A percentile compares a stretch with the other conserved stretches of the same genome.
phyloP scores from a whole-genome alignment of 2,113 vertebrate genomes.

The Rhea pennata region DNA sequence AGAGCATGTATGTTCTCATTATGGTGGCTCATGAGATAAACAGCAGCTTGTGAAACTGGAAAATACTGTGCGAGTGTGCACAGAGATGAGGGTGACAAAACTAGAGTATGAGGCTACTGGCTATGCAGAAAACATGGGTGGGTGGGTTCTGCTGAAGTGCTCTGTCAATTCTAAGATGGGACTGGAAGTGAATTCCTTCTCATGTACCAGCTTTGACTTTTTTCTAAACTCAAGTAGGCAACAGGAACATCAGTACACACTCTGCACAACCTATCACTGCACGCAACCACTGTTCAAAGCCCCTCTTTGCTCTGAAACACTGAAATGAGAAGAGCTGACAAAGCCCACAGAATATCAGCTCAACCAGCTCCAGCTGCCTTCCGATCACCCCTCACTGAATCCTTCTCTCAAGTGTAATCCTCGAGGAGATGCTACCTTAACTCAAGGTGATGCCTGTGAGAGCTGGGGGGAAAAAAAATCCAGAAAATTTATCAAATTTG shows the following conservation, averaged over 20 bases:
- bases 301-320: not conserved
- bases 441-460: not conserved
- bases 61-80: not conserved
- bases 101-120: not conserved
- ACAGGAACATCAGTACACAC: not conserved
- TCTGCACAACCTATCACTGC: not conserved
- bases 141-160: not conserved
- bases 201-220: accelerated
- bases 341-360: not conserved
- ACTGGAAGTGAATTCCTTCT: not conserved
- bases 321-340: not conserved
- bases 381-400: not conserved
- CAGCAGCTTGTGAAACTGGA: not conserved
- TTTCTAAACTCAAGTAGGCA: not conserved
- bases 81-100: not conserved
- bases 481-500: not conserved
- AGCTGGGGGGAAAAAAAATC: not conserved
- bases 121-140: not conserved
- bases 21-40: not conserved
- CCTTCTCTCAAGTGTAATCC: not conserved
- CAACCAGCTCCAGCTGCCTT: not conserved
- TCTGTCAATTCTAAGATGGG: not conserved
- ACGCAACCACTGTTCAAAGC: not conserved
- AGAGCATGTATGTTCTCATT: accelerated
- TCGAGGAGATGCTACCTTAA: not conserved